These are phyloP conservation scores for Acanthurus lineatus DNA, from an alignment of 2,797 vertebrate species.

Conservation along the genomic window DNA sequence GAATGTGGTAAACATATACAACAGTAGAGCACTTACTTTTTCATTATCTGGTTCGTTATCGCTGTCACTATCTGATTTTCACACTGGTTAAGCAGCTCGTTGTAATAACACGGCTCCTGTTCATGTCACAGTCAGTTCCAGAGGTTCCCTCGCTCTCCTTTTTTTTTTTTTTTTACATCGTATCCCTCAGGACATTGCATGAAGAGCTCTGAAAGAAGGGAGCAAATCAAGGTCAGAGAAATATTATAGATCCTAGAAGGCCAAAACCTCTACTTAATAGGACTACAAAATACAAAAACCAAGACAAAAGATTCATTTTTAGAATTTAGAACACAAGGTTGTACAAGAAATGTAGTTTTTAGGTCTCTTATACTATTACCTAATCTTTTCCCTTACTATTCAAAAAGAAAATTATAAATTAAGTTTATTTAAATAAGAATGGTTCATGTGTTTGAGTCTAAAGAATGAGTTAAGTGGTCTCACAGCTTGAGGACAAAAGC, in stretches of 20 bases:
- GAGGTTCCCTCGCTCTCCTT: slow-evolving; percentile 43
- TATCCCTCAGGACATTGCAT: slow-evolving; percentile 66
- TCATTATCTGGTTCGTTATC: slow-evolving; percentile 70
- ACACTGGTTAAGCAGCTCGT: slow-evolving; percentile 61
- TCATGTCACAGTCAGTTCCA: slow-evolving; percentile 73
- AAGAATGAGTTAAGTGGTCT: too few relatives aligned
- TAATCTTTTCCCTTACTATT: too few relatives aligned
- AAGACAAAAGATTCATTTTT: too few relatives aligned
- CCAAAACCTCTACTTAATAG: slow-evolving; percentile 46
- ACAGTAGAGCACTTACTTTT: slow-evolving; percentile 35
- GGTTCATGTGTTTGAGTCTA: too few relatives aligned
- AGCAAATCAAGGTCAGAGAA: slow-evolving; percentile 77
- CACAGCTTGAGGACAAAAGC: too few relatives aligned
- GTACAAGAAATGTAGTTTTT: too few relatives aligned
- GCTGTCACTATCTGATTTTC: slow-evolving; percentile 74
- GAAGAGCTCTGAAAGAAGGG: slow-evolving; percentile 54
- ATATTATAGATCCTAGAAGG: slow-evolving; percentile 52
- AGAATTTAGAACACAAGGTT: too few relatives aligned
- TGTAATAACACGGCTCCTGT: slow-evolving; percentile 47
- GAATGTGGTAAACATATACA: slow-evolving; percentile 26
- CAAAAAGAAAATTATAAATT: too few relatives aligned
- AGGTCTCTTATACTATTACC: too few relatives aligned
- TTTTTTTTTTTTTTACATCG: slow-evolving; percentile 51
- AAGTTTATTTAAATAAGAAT: too few relatives aligned
- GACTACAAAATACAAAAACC: not conserved